Evolutionary conservation across 2,113 vertebrate species (phyloP), one percentile per base, ranked within the genome.

Genomic region (Danionella cerebrum): DNA sequence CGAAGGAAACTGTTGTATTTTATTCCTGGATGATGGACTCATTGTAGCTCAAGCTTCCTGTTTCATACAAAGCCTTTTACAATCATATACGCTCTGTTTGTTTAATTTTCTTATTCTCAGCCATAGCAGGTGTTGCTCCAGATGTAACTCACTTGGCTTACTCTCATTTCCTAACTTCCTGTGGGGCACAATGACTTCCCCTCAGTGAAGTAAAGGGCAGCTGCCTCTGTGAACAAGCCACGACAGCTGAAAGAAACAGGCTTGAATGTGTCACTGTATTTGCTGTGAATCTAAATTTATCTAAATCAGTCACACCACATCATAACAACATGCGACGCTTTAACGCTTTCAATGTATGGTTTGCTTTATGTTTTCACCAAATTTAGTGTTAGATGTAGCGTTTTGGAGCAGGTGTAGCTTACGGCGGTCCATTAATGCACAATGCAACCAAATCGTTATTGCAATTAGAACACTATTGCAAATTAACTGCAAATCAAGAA

Each of bases 161-260:
- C 52, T 44, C 64, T 70, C 53, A 57, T 71, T 77, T 55, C 55
- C 11, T 44, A 54, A 60, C 44, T 70, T 25, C 67, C 72, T 72
- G 16, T 57, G 6, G 51, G 64, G 22, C 21, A 53, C 67, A 66
- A 41, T 55, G 73, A 67, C 71, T 64, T 82, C 78, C 74, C 75
- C 78, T 82, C 82, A 74, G 70, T 76, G 72, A 82, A 80, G 73
- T 74, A 69, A 80, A 78, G 73, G 81, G 81, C 86, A 88, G 85
- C 85, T 87, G 86, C 76, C 66, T 69, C 67, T 58, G 11, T 50
- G 58, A 70, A 63, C 72, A 72, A 82, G 84, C 85, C 84, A 83
- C 76, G 81, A 84, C 86, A 86, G 85, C 85, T 88, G 85, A 58
- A 80, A 69, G 59, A 52, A 65, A 66, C 52, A 31, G 53, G 55